Base-by-base conservation (phyloP, 2,888 invertebrate species). In the Tetheella fluctuosa region DNA sequence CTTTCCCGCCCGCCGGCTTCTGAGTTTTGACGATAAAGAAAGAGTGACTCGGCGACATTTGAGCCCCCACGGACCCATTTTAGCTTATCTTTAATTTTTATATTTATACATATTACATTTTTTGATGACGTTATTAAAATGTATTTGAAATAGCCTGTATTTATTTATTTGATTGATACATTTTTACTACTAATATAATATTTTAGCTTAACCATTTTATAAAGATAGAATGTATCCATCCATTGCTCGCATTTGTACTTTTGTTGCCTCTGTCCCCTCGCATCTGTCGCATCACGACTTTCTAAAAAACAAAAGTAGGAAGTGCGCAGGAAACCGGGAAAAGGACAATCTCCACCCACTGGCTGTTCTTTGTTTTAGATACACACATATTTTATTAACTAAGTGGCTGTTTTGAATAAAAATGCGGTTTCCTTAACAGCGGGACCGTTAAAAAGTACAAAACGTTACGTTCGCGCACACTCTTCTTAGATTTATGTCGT, bases 351-450 rank as follows among this genome's bases (percentile, higher is more conserved):
- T 82, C 90, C 89, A 81, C 87, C 88, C 89, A 83, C 77, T 78
- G 81, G 83, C 85, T 85, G 89, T 88, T 87, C 82, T 86, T 90
- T 90, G 91, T 91, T 87, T 84, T 78, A 81, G 81, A 80, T 81
- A 83, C 82, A 85, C 84, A 91, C 90, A 92, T 91, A 92, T 93
- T 93, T 93, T 91, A 89, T 90, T 88, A 88, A 86, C 88, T 91
- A 92, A 92, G 91, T 91, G 91, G 89, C 86, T 91, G 82, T 83
- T 91, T 93, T 92, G 85, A 93, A 93, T 93, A 93, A 93, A 92
- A 93, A 91, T 84, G 89, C 88, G 86, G 88, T 89, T 90, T 81
- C 81, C 84, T 75, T 75, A 73, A 72, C 80, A 65, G 69, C 64
- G 65, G 58, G 74, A 68, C 79, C 85, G 89, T 90, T 91, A 90